These are phyloP conservation scores for Eumacrocentrus americanus DNA, from an alignment of 2,888 invertebrate species.

Conservation along the genomic window DNA sequence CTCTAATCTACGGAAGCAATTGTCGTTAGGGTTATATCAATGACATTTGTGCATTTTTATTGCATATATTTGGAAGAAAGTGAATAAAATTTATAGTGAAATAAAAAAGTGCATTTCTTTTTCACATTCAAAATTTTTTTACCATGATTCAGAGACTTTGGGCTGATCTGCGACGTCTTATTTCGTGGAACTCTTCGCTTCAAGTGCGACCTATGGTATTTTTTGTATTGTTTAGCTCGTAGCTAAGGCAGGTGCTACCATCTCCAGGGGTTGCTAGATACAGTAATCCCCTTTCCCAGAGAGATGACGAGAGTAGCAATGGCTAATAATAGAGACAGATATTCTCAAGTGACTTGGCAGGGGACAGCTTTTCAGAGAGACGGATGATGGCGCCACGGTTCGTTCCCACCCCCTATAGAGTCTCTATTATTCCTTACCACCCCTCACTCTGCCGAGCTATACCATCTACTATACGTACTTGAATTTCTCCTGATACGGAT, in stretches of 20 bases:
- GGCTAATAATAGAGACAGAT: too few relatives aligned
- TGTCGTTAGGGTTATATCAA: neutral
- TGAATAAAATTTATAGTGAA: neutral
- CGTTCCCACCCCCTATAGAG: too few relatives aligned
- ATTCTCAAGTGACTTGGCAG: too few relatives aligned
- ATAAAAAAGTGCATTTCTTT: slow-evolving; percentile 1
- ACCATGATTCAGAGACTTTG: slow-evolving; percentile 18
- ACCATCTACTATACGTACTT: too few relatives aligned
- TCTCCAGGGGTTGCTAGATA: slow-evolving; percentile 29
- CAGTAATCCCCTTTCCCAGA: too few relatives aligned
- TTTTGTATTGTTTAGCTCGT: slow-evolving; percentile 46
- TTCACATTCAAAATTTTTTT: neutral
- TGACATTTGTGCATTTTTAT: neutral
- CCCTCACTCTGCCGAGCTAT: too few relatives aligned
- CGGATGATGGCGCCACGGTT: too few relatives aligned
- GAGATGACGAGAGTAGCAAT: too few relatives aligned
- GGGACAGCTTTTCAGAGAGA: too few relatives aligned
- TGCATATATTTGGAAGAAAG: neutral
- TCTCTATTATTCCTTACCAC: too few relatives aligned
- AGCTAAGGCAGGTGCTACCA: slow-evolving; percentile 48
- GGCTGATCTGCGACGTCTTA: neutral
- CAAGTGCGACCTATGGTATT: neutral
- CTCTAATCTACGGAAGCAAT: neutral
- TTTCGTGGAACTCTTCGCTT: neutral
- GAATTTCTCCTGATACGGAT: too few relatives aligned